Base-by-base conservation (phyloP, 2,888 invertebrate species). In the Agonum fuliginosum region DNA sequence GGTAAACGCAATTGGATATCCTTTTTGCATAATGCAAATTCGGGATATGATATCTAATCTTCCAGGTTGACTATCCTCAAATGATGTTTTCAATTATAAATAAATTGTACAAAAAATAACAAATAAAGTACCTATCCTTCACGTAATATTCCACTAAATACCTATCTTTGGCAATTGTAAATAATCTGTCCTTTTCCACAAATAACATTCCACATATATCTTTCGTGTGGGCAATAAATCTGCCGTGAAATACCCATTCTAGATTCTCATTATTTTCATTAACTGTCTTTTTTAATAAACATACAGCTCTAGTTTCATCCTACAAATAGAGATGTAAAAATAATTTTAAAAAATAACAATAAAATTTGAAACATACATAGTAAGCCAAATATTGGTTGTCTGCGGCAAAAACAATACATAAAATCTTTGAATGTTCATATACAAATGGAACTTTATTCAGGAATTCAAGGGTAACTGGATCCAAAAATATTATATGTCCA, bases 1-100 rank as follows among this genome's bases (percentile, higher is more conserved):
- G 0, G 86, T 81, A 83, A 90, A 89, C 43, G 87, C 86, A 19
- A 90, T 83, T 0, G 94, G 93, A 2, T 89, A 82, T 0, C 91
- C 91, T 19, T 88, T 87, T 84, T 92, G 92, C 78, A 93, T 93
- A 43, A 93, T 88, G 67, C 91, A 85, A 78, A 91, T 89, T 75
- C 89, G 83, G 46, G 89, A 88, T n/a, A 83, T 75, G 12, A 89
- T 82, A 79, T 86, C 86, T 48, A 90, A 82, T 65, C 83, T 84
- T 78, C 87, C 88, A 0, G 86, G 83, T 2, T 62, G 34, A 69
- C 78, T 80, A 34, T 75, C 8, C n/a, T 19, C 10, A 34, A 67
- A 2, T 19, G 0, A 71, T n/a, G 22, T 12, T 12, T 22, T 1
- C 5, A 20, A 20, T 20, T 6, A 54, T 54, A 10, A 20, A 22